Conservation (phyloP, 37 sponge, comb jelly and placozoan genomes). For the Mnemiopsis leidyi region DNA sequence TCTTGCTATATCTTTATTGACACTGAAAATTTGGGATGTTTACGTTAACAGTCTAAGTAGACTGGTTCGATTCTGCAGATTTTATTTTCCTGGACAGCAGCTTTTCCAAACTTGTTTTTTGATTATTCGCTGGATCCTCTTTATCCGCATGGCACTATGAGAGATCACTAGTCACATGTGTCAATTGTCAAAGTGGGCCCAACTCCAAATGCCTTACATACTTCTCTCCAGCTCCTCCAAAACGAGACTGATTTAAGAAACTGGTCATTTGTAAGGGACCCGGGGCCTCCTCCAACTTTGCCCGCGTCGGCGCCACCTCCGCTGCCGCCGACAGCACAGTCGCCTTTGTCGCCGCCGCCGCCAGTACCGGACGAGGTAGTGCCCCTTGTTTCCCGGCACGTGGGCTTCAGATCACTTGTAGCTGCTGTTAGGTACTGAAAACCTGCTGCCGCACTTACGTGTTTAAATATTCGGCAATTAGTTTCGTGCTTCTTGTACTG, state of each 20-base stretch:
- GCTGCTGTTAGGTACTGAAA: conserved; percentile 27
- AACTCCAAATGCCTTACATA: background rate
- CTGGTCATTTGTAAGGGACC: conserved; percentile 55
- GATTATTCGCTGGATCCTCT: background rate
- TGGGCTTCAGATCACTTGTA: background rate
- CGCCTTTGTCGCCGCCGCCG: background rate
- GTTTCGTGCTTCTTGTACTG: background rate
- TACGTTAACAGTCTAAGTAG: background rate
- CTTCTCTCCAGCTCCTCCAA: background rate
- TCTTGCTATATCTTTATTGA: too few species aligned
- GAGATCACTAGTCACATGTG: background rate
- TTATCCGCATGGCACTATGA: background rate
- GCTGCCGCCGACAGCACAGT: background rate
- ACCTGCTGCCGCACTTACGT: background rate
- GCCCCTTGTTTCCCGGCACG: background rate
- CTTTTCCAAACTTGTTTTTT: background rate
- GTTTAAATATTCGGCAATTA: background rate
- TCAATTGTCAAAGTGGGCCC: background rate
- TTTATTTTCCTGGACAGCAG: background rate
- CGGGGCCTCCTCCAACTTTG: background rate
- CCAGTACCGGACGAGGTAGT: background rate
- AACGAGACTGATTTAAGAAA: conserved; percentile 58
- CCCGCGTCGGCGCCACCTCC: background rate
- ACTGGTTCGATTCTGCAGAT: background rate
- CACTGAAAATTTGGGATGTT: too few species aligned